Evolutionary conservation across 2,888 invertebrate species (phyloP).

Genomic region (Gymnocheta viridis): DNA sequence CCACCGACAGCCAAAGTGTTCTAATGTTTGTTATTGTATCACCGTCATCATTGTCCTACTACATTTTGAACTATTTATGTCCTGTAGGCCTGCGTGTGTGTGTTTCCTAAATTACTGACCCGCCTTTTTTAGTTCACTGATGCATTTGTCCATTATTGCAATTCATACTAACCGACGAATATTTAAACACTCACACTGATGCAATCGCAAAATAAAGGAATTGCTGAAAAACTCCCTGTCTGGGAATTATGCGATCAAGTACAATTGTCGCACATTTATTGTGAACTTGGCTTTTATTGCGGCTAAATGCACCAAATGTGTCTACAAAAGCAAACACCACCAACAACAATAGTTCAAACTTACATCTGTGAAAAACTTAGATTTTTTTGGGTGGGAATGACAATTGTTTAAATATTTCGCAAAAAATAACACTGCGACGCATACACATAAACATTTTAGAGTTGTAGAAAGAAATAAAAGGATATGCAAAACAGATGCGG

Average conservation of each 20-base stretch:
- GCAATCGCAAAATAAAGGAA: not conserved
- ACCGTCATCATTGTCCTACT: constrained; percentile 12
- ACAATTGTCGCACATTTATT: constrained; percentile 74
- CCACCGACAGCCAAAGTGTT: constrained; percentile 51
- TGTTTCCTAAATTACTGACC: constrained; percentile 2
- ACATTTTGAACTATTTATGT: constrained; percentile 55
- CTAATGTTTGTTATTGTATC: constrained; percentile 55
- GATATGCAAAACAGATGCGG: constrained; percentile 19
- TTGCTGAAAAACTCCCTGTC: constrained; percentile 71
- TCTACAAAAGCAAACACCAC: constrained; percentile 53
- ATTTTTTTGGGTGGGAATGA: constrained; percentile 21
- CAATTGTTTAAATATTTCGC: constrained; percentile 58
- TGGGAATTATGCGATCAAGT: constrained; percentile 76
- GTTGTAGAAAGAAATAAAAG: not conserved
- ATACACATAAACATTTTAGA: not conserved
- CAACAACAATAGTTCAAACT: constrained; percentile 39
- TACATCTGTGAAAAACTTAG: not conserved
- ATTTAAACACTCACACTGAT: not conserved
- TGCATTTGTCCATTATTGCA: constrained; percentile 18
- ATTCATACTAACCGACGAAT: not conserved
- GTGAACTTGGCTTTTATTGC: constrained; percentile 71
- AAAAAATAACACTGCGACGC: not conserved
- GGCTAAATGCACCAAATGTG: constrained; percentile 73
- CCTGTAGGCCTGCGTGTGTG: constrained; percentile 7
- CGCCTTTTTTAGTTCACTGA: not conserved